Percentiles rank a stretch among this genome's conserved stretches.
Evolutionary conservation across 2,797 vertebrate genomes (phyloP).

Genomic region (Sebastes aleutianus): DNA sequence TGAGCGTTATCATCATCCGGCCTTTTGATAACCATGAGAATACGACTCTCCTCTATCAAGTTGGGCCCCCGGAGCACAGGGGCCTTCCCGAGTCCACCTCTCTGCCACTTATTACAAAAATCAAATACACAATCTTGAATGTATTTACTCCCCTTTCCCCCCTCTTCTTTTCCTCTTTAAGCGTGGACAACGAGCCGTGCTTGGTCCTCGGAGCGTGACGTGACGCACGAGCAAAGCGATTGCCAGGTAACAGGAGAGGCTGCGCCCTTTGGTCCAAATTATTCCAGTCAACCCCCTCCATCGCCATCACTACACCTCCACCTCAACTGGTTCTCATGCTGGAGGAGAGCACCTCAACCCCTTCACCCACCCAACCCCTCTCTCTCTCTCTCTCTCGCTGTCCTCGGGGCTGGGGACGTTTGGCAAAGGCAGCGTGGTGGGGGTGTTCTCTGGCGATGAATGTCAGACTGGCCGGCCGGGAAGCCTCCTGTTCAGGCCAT

Average conservation of each 20-base stretch:
- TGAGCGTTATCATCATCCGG: slow-evolving; percentile 7
- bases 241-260: slow-evolving; percentile 73
- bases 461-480: slow-evolving; percentile 51
- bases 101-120: slow-evolving; percentile 70
- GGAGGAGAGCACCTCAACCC: slow-evolving; percentile 30
- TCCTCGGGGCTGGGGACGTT: slow-evolving; percentile 35
- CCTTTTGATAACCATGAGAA: slow-evolving; percentile 29
- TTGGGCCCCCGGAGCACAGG: slow-evolving; percentile 23
- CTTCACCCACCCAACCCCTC: not conserved
- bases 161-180: slow-evolving; percentile 39
- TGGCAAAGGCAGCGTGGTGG: slow-evolving; percentile 37
- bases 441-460: slow-evolving; percentile 56
- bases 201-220: slow-evolving; percentile 62
- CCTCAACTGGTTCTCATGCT: slow-evolving; percentile 25
- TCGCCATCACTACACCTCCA: slow-evolving; percentile 37
- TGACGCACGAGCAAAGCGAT: slow-evolving; percentile 50
- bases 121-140: slow-evolving; percentile 64
- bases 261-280: slow-evolving; percentile 76
- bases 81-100: slow-evolving; percentile 47
- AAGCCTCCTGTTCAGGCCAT: slow-evolving; percentile 85
- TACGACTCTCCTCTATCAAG: not conserved
- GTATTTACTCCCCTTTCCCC: slow-evolving; percentile 42
- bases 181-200: slow-evolving; percentile 35
- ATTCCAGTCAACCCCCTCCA: slow-evolving; percentile 55
- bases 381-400: not conserved